Evolutionary conservation across 2,113 vertebrate genomes (phyloP).

Genomic region (Labrus mixtus): DNA sequence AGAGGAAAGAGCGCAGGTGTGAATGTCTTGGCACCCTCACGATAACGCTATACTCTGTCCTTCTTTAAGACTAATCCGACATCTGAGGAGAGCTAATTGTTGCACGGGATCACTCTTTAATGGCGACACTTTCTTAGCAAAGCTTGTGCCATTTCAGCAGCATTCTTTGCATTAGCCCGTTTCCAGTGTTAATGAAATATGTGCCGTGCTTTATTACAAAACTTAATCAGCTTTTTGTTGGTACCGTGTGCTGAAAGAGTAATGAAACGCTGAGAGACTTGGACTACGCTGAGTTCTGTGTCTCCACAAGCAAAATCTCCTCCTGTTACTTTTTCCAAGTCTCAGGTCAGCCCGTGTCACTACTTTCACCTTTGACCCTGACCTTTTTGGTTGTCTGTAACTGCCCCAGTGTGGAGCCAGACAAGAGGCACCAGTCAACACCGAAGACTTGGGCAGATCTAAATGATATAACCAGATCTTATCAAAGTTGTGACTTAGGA

Average conservation of each 20-base stretch:
- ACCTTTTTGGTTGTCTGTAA: conserved; percentile 24
- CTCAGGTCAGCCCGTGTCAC: conserved; percentile 3
- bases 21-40: neutral
- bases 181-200: neutral
- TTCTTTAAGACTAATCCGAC: conserved; percentile 36
- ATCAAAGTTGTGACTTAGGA: neutral
- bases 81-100: conserved; percentile 48
- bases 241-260: neutral
- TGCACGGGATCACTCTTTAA: conserved; percentile 5
- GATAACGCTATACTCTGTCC: neutral
- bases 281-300: conserved; percentile 3
- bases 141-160: conserved; percentile 20
- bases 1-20: conserved; percentile 32
- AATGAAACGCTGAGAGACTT: neutral
- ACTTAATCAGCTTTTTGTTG: neutral
- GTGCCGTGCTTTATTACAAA: neutral
- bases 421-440: conserved; percentile 32
- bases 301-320: neutral
- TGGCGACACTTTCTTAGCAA: conserved; percentile 24
- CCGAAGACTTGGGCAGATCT: neutral
- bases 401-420: conserved; percentile 30
- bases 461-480: neutral
- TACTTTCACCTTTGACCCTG: conserved; percentile 45
- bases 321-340: neutral
- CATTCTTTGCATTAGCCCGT: neutral